Percentiles rank a stretch among this genome's conserved stretches.
These are phyloP conservation scores for Limnephilus auricula DNA, from an alignment of 2,888 invertebrate species.

Conservation along the genomic window DNA sequence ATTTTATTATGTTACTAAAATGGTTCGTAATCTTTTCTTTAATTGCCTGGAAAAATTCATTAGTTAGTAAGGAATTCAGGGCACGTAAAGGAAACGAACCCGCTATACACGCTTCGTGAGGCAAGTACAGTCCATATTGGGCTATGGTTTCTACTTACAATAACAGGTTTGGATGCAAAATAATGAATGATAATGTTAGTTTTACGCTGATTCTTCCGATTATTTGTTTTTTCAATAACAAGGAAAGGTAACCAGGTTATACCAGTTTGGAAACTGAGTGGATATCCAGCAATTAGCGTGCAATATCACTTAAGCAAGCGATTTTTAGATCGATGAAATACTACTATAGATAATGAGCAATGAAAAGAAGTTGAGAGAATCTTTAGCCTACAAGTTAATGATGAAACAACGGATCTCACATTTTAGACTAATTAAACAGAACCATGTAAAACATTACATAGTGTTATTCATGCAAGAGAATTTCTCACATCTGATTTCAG, in stretches of 20 bases:
- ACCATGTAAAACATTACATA: not conserved
- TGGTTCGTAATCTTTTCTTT: not conserved
- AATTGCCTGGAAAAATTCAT: not conserved
- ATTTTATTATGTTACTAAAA: not conserved
- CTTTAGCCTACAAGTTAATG: not conserved
- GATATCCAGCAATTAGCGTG: not conserved
- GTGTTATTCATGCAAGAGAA: no score
- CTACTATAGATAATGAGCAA: not conserved
- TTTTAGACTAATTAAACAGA: not conserved
- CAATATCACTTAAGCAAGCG: not conserved
- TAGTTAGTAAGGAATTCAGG: constrained; percentile 28
- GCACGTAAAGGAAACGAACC: constrained; percentile 59
- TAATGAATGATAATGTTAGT: not conserved
- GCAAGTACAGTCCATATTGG: constrained; percentile 39
- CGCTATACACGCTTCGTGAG: constrained; percentile 57
- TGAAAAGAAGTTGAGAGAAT: not conserved
- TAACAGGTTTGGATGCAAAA: constrained; percentile 40
- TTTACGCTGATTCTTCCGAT: not conserved
- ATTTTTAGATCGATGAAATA: not conserved
- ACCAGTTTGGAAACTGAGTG: not conserved
- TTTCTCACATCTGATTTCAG: not conserved
- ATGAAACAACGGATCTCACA: not conserved
- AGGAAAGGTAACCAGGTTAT: constrained; percentile 50
- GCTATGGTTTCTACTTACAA: not conserved
- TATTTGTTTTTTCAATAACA: constrained; percentile 47